phyloP scores from a whole-genome alignment of 2,888 invertebrate genomes.

The Lomographa bimaculata region DNA sequence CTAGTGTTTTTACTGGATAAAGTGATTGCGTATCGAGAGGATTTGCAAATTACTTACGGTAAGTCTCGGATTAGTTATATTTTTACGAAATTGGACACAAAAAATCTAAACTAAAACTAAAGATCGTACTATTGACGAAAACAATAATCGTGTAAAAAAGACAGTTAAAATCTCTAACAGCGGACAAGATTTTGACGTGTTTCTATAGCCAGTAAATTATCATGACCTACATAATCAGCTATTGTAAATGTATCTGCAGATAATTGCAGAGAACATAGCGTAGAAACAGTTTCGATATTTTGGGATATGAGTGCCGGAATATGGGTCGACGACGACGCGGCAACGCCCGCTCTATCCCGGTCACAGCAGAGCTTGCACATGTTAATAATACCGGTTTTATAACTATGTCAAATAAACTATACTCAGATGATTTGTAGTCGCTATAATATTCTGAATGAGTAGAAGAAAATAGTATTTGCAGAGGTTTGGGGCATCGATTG shows the following conservation, averaged over 20 bases:
- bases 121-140: no score
- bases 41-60: slow-evolving; percentile 22
- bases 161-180: no score
- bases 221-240: slow-evolving; percentile 9
- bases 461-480: no score
- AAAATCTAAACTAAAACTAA: no score
- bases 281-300: slow-evolving; percentile 68
- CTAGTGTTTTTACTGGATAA: slow-evolving; percentile 35
- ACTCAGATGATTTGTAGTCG: no score
- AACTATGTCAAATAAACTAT: slow-evolving; percentile 10
- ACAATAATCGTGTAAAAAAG: no score
- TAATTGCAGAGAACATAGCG: slow-evolving; percentile 14
- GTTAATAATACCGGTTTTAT: slow-evolving; percentile 43
- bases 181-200: no score
- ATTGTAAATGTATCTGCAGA: slow-evolving; percentile 14
- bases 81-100: no score
- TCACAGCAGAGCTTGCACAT: slow-evolving; percentile 67
- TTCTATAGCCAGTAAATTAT: background rate
- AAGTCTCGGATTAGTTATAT: slow-evolving; percentile 4
- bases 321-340: slow-evolving; percentile 72
- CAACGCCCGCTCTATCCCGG: slow-evolving; percentile 79
- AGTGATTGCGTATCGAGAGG: slow-evolving; percentile 32
- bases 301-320: slow-evolving; percentile 74
- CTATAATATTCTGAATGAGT: no score
- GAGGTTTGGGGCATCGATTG: no score